These are phyloP conservation scores for Meiosimyza decipiens DNA, from an alignment of 2,888 invertebrate genomes.

Conservation along the genomic window DNA sequence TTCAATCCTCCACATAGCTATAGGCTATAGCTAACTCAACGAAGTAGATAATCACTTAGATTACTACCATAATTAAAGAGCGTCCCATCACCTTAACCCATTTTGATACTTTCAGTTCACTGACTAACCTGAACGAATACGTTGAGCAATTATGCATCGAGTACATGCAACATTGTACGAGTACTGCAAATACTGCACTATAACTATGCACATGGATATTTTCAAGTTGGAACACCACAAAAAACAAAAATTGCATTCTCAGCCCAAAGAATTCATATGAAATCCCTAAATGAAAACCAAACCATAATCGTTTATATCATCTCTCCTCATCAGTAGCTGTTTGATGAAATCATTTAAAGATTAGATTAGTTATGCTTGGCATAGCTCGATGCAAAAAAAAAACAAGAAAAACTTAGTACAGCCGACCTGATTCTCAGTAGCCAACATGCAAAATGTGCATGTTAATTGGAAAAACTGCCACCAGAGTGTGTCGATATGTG, in stretches of 20 bases:
- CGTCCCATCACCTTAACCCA: not conserved
- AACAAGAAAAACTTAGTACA: not conserved
- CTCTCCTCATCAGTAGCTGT: conserved; percentile 14
- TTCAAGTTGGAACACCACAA: conserved; percentile 25
- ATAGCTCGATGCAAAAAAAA: conserved; percentile 37
- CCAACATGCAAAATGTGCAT: not conserved
- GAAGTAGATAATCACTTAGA: too few relatives aligned
- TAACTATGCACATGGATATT: conserved; percentile 24
- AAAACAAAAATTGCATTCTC: conserved; percentile 3
- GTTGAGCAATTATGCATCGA: conserved; percentile 10
- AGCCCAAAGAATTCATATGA: conserved; percentile 9
- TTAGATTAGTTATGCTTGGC: conserved; percentile 56
- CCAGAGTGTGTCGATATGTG: not conserved
- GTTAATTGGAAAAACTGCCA: not conserved
- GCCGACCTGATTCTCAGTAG: conserved; percentile 7
- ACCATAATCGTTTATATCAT: too few relatives aligned
- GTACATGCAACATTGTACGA: conserved; percentile 11
- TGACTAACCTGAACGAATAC: conserved; percentile 17
- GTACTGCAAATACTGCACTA: not conserved
- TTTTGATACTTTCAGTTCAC: conserved; percentile 13
- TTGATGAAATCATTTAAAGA: conserved; percentile 42
- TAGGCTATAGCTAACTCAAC: too few relatives aligned
- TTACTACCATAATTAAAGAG: too few relatives aligned
- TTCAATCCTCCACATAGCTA: too few relatives aligned
- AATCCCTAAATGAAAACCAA: too few relatives aligned